Percentiles rank a stretch among this genome's conserved stretches.
Evolutionary conservation across 2,113 vertebrate species (phyloP).

Genomic region (Atractosteus spatula): DNA sequence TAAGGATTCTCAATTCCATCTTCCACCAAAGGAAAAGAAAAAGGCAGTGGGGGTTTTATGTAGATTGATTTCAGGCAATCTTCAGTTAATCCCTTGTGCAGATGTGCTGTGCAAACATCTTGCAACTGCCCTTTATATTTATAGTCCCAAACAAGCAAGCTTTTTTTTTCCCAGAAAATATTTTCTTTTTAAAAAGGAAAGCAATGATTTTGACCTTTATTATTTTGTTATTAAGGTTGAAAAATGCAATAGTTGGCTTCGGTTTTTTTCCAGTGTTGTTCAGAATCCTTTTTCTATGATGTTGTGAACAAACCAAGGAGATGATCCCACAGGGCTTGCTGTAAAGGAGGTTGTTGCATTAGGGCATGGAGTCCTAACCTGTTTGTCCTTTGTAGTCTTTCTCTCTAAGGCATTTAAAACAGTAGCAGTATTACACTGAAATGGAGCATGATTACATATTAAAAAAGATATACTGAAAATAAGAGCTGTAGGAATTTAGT

Average conservation of each 20-base stretch:
- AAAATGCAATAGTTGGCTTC: conserved; percentile 2
- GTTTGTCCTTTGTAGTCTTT: background rate
- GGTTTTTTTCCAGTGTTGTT: conserved; percentile 33
- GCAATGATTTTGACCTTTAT: conserved; percentile 28
- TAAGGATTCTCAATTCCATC: conserved; percentile 26
- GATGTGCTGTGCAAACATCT: conserved; percentile 34
- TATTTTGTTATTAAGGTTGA: conserved; percentile 22
- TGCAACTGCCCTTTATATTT: conserved; percentile 33
- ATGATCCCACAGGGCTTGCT: background rate
- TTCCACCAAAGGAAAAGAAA: conserved; percentile 28
- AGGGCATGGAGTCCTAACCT: too few species aligned
- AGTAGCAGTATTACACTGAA: background rate
- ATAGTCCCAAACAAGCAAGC: conserved; percentile 27
- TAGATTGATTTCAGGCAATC: conserved; percentile 38
- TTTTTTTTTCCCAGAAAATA: conserved; percentile 21
- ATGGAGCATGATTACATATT: background rate
- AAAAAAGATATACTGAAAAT: background rate
- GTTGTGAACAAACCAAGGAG: conserved; percentile 34
- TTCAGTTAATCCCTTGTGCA: conserved; percentile 39
- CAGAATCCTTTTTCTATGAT: conserved; percentile 25
- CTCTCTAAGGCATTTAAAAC: background rate
- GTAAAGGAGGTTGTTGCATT: background rate
- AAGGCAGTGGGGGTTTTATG: conserved; percentile 28
- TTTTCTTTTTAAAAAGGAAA: too few species aligned
- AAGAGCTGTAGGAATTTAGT: too few species aligned